These are phyloP conservation scores for Ceraclea dissimilis DNA, from an alignment of 2,888 invertebrate genomes.

Conservation along the genomic window DNA sequence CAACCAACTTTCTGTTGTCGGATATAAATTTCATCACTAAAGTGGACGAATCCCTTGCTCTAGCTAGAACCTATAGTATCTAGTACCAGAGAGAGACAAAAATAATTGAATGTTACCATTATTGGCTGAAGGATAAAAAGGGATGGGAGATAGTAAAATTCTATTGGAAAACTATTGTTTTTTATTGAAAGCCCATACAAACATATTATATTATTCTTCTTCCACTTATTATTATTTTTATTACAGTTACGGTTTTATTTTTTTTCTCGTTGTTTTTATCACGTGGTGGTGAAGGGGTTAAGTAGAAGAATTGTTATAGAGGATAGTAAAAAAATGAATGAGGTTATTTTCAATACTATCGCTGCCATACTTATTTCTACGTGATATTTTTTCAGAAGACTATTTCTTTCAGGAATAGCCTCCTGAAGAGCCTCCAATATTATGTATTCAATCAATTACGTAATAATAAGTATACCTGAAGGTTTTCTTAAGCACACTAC, in stretches of 20 bases:
- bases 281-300: neutral
- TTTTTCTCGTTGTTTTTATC: neutral
- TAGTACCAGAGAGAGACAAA: neutral
- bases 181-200: neutral
- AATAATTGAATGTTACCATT: neutral
- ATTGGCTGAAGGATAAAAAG: neutral
- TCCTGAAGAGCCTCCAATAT: too few relatives aligned
- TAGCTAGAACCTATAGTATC: neutral
- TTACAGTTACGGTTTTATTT: neutral
- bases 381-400: too few relatives aligned
- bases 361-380: neutral
- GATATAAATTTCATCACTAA: constrained; percentile 10
- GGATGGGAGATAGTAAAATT: neutral
- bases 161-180: constrained; percentile 6
- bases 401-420: too few relatives aligned
- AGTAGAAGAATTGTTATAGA: neutral
- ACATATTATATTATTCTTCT: neutral
- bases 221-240: neutral
- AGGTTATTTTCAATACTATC: neutral
- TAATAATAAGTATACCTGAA: too few relatives aligned
- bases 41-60: neutral
- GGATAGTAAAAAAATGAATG: neutral
- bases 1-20: neutral
- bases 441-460: too few relatives aligned
- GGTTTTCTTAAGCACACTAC: too few relatives aligned